These are phyloP conservation scores for Pelodiscus sinensis DNA, from an alignment of 2,113 vertebrate species.

Conservation along the genomic window DNA sequence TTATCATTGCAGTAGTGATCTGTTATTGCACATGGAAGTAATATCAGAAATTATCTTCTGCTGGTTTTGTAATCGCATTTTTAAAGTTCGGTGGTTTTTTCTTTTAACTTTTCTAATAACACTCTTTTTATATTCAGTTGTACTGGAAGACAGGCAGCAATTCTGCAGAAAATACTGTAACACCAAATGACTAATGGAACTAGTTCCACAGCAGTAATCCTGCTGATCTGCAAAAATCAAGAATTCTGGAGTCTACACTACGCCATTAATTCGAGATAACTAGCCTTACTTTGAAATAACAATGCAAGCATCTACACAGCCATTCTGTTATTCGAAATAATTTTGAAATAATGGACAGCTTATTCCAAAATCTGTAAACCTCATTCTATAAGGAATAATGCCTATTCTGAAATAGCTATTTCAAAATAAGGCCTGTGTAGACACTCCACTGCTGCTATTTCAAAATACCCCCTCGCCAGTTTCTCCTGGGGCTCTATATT, in stretches of 20 bases:
- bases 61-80: constrained; percentile 11
- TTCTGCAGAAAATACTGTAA: constrained; percentile 53
- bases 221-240: constrained; percentile 44
- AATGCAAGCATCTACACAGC: no score
- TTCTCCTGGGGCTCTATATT: no score
- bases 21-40: constrained; percentile 65
- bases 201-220: constrained; percentile 45
- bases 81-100: neutral
- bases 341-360: no score
- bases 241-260: constrained; percentile 12
- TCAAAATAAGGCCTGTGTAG: no score
- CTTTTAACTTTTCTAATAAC: constrained; percentile 48
- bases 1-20: constrained; percentile 66
- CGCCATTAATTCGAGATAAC: no score
- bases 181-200: constrained; percentile 69
- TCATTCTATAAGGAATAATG: no score
- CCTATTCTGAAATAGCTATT: no score
- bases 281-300: no score
- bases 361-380: no score
- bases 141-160: constrained; percentile 58
- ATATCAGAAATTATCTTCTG: constrained; percentile 63
- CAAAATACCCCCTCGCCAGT: no score
- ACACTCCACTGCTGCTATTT: no score
- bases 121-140: constrained; percentile 29
- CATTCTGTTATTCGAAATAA: no score